phyloP scores from a whole-genome alignment of 2,888 invertebrate genomes.

The Papilio protenor region DNA sequence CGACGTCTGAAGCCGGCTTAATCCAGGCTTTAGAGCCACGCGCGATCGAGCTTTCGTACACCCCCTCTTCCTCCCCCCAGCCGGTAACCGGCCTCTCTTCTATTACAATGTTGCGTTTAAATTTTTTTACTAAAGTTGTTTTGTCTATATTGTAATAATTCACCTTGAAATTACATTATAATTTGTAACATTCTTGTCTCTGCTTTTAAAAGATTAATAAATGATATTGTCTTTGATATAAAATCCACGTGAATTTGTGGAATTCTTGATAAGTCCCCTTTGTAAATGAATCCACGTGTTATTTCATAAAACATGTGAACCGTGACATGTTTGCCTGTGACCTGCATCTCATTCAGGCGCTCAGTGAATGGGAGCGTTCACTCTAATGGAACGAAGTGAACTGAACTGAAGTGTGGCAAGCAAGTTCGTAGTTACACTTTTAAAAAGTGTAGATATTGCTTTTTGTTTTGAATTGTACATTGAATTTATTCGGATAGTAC shows the following conservation, averaged over 20 bases:
- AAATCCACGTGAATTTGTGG: too few relatives aligned
- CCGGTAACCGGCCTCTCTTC: neutral
- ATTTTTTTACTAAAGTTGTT: neutral
- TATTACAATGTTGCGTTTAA: neutral
- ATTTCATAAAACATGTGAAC: neutral
- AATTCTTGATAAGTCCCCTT: neutral
- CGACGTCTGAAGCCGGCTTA: constrained; percentile 38
- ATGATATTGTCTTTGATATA: neutral
- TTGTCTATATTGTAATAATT: neutral
- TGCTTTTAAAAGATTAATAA: too few relatives aligned
- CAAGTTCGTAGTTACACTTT: neutral
- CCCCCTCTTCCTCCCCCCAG: neutral
- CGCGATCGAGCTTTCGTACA: constrained; percentile 18
- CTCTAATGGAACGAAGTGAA: constrained; percentile 13
- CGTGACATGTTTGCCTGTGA: neutral
- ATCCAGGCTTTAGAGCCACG: constrained; percentile 29
- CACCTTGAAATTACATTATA: neutral
- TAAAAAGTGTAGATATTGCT: neutral
- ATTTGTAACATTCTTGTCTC: neutral
- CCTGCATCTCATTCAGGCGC: constrained; percentile 3
- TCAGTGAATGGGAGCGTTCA: constrained; percentile 16
- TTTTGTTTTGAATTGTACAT: neutral
- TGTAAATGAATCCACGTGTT: neutral
- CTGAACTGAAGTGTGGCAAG: neutral
- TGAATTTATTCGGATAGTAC: too few relatives aligned